A percentile compares a stretch with the other conserved stretches of the same genome.
Evolutionary conservation across 2,888 invertebrate species (phyloP).

Genomic region (Andricus curvator): DNA sequence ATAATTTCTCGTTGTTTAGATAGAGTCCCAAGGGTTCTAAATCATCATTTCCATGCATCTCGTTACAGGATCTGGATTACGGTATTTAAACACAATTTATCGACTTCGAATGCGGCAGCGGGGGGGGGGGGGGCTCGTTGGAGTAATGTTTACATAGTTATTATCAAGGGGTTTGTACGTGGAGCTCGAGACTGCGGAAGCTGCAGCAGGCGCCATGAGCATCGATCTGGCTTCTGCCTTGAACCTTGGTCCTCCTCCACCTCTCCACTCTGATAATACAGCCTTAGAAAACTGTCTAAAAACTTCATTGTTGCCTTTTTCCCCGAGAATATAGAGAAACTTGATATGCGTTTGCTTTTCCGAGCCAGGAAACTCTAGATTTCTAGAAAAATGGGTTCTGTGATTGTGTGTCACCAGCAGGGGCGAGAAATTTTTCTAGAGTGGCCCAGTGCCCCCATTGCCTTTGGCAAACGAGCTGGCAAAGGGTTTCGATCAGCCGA

Average conservation of each 20-base stretch:
- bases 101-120: not conserved
- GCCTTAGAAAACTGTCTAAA: not conserved
- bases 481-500: not conserved
- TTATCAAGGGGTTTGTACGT: conserved; percentile 55
- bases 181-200: conserved; percentile 70
- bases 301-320: not conserved
- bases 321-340: not conserved
- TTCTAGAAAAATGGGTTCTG: not conserved
- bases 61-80: not conserved
- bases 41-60: not conserved
- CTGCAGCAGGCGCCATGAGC: conserved; percentile 74
- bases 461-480: not conserved
- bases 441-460: conserved; percentile 11
- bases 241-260: conserved; percentile 32
- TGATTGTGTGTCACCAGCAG: not conserved
- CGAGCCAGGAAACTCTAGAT: not conserved
- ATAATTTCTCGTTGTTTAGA: too few relatives aligned
- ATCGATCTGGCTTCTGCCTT: conserved; percentile 72
- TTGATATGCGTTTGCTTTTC: not conserved
- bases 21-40: not conserved
- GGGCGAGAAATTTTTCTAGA: not conserved
- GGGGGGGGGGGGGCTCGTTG: not conserved
- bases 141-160: conserved; percentile 50
- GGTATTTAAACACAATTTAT: not conserved
- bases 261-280: not conserved